Conservation (phyloP, 1,140 invertebrate species). For the Drosophila mauritiana region DNA sequence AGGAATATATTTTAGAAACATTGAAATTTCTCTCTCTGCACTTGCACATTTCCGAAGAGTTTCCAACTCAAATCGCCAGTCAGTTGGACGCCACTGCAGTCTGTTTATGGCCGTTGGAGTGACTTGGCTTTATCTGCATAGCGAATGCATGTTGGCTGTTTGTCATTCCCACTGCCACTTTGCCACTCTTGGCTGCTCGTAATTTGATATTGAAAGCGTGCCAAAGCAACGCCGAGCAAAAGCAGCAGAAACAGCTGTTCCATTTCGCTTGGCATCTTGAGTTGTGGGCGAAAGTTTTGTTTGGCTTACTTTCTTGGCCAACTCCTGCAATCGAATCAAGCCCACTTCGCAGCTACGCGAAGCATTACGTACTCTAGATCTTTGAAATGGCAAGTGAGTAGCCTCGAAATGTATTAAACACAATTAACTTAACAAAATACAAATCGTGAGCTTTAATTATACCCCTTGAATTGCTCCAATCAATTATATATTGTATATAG, state of each 20-base stretch:
- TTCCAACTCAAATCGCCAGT: background rate
- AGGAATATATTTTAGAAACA: too few relatives aligned
- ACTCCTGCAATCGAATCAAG: conserved; percentile 33
- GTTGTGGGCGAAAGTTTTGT: conserved; percentile 74
- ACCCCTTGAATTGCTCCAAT: too few relatives aligned
- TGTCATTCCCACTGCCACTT: conserved; percentile 57
- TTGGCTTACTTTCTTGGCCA: conserved; percentile 31
- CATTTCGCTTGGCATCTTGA: conserved; percentile 71
- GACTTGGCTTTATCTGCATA: conserved; percentile 33
- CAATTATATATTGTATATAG: background rate
- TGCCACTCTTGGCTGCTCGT: conserved; percentile 50
- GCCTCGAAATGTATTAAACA: background rate
- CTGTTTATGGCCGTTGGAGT: conserved; percentile 22
- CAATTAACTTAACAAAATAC: too few relatives aligned
- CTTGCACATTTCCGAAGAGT: background rate
- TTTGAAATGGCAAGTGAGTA: conserved; percentile 1
- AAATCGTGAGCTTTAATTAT: too few relatives aligned
- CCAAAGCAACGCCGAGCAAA: conserved; percentile 44
- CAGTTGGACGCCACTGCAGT: conserved; percentile 49
- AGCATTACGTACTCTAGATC: conserved; percentile 11
- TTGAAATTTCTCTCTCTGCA: background rate
- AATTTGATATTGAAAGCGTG: conserved; percentile 81
- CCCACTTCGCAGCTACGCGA: conserved; percentile 6
- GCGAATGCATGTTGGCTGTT: conserved; percentile 28
- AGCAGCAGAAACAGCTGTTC: conserved; percentile 75